Base-by-base conservation (phyloP, 2,113 vertebrate genomes). In the Plecotus auritus region DNA sequence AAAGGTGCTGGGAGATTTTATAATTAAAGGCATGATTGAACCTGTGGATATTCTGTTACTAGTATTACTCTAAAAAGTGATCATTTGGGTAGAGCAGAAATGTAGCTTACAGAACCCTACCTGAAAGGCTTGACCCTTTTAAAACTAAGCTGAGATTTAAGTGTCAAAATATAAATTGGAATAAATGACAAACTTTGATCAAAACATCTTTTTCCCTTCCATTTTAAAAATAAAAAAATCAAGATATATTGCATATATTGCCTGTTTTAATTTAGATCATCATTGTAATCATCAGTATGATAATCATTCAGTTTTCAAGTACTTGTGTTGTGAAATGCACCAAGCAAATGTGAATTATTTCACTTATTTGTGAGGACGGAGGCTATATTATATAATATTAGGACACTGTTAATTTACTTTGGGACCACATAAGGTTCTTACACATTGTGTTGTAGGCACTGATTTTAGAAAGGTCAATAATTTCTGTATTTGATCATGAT, bases 131-230 rank as follows among this genome's bases (percentile, higher is more conserved):
- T 59, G 42, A 49, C 7, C 13, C 13, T 76, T 76, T 96, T n/a
- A 90, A 85, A 94, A 72, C 11, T 40, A 74, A 91, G 32, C 37
- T 95, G 54, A 90, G 14, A 90, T 54, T 59, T 66, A 90, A 92
- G 54, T 84, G 54, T 49, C 30, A 84, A 70, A 94, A 64, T 67
- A 64, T 61, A 61, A 66, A 64, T 83, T 56, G 4, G 17, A 76
- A 49, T 85, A 93, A 83, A 59, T 89, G 8, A 64, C 32, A 73
- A 30, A 8, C 12, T 45, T 81, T 77, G 18, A 70, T 92, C 26
- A 54, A 93, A 95, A 81, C 2, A 73, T 45, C 13, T 74, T 35
- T 61, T 74, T 81, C 56, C 2, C 28, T 78, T 93, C 78, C 20
- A 8, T 28, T n/a, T 92, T 90, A 76, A 74, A 76, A 84, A 28